phyloP scores from a whole-genome alignment of 2,113 vertebrate species.

The Loxodonta africana region DNA sequence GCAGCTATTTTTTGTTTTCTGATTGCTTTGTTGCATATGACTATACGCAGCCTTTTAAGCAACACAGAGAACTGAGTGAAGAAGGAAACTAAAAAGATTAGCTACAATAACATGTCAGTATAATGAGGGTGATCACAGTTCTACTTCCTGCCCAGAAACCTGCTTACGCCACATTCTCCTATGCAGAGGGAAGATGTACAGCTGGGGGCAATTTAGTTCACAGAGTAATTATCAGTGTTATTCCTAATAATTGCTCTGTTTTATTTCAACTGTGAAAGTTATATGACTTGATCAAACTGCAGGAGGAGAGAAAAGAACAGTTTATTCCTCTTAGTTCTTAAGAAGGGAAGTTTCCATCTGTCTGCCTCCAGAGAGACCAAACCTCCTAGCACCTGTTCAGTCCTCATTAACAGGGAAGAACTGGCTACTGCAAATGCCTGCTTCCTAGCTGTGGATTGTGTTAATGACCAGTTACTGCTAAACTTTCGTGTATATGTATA shows the following conservation, averaged over 20 bases:
- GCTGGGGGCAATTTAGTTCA: conserved; percentile 53
- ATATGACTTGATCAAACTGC: conserved; percentile 47
- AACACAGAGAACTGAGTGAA: conserved; percentile 20
- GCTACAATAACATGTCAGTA: neutral
- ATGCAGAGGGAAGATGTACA: neutral
- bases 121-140: conserved; percentile 8
- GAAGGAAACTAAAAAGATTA: neutral
- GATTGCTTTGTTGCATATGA: neutral
- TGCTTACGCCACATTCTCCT: conserved; percentile 6
- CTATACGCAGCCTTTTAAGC: neutral
- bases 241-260: conserved; percentile 72
- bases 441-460: conserved; percentile 40
- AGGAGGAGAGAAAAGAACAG: conserved; percentile 34
- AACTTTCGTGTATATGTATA: neutral
- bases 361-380: conserved; percentile 42
- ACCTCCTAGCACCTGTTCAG: conserved; percentile 20
- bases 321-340: conserved; percentile 47
- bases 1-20: conserved; percentile 15
- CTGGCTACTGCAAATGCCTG: neutral
- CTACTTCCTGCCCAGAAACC: conserved; percentile 52
- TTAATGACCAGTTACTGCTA: neutral
- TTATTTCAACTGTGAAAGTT: conserved; percentile 69
- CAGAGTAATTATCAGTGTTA: conserved; percentile 63
- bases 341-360: conserved; percentile 41
- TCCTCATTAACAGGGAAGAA: conserved; percentile 35